These are phyloP conservation scores for Tenebrosternarchus preto DNA, from an alignment of 2,113 vertebrate species.

Conservation along the genomic window DNA sequence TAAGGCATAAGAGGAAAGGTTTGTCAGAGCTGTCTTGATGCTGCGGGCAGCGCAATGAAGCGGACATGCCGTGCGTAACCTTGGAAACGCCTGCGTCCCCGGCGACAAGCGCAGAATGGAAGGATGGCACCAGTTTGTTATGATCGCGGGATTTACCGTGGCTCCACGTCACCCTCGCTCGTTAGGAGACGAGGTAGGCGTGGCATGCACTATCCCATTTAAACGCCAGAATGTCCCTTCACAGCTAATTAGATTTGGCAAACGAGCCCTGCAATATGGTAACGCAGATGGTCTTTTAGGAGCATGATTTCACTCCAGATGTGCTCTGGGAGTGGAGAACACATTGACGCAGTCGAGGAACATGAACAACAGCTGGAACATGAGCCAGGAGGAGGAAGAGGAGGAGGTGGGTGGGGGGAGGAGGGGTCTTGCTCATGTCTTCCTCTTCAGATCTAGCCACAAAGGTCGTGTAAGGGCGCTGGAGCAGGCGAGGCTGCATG, in stretches of 20 bases:
- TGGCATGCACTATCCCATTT: constrained; percentile 7
- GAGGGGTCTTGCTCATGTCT: background rate
- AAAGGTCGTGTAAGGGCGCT: no score
- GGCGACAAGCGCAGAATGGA: background rate
- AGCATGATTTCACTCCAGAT: constrained; percentile 41
- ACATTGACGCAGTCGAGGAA: constrained; percentile 21
- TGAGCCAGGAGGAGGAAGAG: no score
- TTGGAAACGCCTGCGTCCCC: background rate
- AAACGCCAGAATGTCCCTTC: constrained; percentile 27
- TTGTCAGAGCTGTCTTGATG: background rate
- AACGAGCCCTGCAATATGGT: constrained; percentile 47
- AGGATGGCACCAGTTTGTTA: background rate
- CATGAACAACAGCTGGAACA: constrained; percentile 11
- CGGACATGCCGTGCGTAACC: no score
- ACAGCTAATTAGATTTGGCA: constrained; percentile 42
- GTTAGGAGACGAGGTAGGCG: constrained; percentile 29
- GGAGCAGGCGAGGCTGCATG: no score
- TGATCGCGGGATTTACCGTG: background rate
- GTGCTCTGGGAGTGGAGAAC: constrained; percentile 26
- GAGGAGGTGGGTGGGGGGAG: no score
- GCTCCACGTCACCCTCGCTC: background rate
- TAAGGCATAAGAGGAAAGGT: background rate
- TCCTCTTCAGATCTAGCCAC: no score
- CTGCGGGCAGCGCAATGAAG: background rate
- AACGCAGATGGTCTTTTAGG: constrained; percentile 48